Evolutionary conservation across 30 jellyfish, hydroid and myxozoan genomes (phyloP).

Genomic region (Pelagia noctiluca): DNA sequence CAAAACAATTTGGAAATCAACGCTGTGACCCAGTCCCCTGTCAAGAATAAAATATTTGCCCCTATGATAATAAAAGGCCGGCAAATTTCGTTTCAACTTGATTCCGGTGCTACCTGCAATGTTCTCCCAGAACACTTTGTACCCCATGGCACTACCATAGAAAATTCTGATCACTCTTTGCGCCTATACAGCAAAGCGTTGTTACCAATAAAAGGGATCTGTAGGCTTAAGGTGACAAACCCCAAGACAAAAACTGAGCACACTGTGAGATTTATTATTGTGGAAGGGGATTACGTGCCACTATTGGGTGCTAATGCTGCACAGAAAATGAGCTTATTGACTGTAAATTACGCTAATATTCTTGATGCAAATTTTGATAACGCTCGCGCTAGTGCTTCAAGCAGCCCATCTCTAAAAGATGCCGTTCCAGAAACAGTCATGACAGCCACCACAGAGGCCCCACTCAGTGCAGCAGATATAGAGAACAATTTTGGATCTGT

Average conservation of each 20-base stretch:
- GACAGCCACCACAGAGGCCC: not conserved
- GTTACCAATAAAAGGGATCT: not conserved
- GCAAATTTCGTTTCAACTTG: not conserved
- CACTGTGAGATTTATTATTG: no score
- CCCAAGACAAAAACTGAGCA: not conserved
- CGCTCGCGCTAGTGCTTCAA: not conserved
- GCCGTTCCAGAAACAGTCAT: no score
- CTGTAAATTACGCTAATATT: not conserved
- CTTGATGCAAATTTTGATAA: not conserved
- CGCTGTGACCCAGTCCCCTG: not conserved
- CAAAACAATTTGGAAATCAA: not conserved
- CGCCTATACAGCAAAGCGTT: constrained; percentile 11
- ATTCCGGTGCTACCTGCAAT: constrained; percentile 4
- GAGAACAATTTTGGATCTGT: not conserved
- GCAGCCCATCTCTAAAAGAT: not conserved
- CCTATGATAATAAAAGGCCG: not conserved
- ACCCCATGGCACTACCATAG: not conserved
- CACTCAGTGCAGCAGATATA: not conserved
- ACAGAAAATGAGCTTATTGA: not conserved
- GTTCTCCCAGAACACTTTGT: constrained; percentile 6
- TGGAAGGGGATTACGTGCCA: not conserved
- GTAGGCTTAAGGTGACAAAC: not conserved
- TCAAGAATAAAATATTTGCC: not conserved
- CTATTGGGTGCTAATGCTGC: not conserved
- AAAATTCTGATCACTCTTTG: not conserved